Base-by-base conservation (phyloP, 2,113 vertebrate genomes). In the Columba janthina region DNA sequence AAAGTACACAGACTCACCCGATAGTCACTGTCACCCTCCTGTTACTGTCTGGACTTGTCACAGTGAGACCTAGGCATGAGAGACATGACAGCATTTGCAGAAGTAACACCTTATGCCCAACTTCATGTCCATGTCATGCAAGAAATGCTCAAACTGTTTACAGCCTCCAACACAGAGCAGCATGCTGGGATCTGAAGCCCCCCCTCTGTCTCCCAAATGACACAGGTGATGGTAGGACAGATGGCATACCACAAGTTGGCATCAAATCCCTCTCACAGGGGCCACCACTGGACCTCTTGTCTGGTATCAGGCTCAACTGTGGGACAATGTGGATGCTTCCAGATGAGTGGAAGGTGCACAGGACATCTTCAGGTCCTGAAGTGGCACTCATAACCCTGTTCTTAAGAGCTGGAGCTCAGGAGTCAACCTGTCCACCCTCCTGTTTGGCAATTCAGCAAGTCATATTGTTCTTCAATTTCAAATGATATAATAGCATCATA, bases 81-180 rank as follows among this genome's bases (percentile, higher is more conserved):
- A 85, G 32, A 60, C 11, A 46, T 84, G 92, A 93, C 85, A 89
- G 74, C 77, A 89, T 96, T 89, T 85, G 53, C 77, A 87, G 73
- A 90, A 87, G 73, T 95, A 89, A 91, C 77, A 75, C 31, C 61
- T 94, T 73, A 89, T 64, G 74, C 61, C 61, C 75, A 42, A 60
- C 53, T 78, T 67, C 1, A 0, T 85, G 57, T 78, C 48, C 3
- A 9, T 64, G 44, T 87, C 77, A 71, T 28, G 51, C 70, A 84
- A 84, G 84, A 67, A 71, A 32, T 31, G 36, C 58, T 94, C 44
- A 61, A 56, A 62, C 22, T 67, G 31, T 77, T 94, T 54, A 51
- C 42, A 73, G 46, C 44, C 71, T 61, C 71, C 0, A 1, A 83
- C 71, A 65, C 16, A 60, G n/a, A 67, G 58, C 25, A 22, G 32